Evolutionary conservation across 2,113 vertebrate genomes (phyloP), one percentile per base, ranked within the genome.

Genomic region (Xiphias gladius): DNA sequence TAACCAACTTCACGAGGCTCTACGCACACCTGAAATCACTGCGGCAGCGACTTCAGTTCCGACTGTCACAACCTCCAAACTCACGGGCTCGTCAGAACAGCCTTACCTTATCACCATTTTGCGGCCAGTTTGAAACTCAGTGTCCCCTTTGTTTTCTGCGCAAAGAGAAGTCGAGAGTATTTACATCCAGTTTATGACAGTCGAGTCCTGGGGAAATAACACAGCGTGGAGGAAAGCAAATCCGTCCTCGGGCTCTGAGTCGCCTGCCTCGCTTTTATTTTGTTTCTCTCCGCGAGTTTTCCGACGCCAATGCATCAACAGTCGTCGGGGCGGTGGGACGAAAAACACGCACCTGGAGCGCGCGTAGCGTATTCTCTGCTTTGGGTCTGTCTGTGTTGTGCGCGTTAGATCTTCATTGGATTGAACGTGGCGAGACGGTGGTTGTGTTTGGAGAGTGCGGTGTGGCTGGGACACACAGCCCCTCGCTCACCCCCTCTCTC

Each of bases 41-140:
- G 91, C 91, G 84, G 93, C 90, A 90, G 71, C 78, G 22, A 79
- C 83, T 86, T 79, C 79, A 66, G 11, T 46, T n/a, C 77, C 41
- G 22, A 35, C 83, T 79, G 84, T 79, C 74, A 84, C 68, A 55
- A 41, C 6, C 76, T 73, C 68, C 26, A 69, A 87, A 89, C 71
- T 89, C 85, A 2, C 73, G n/a, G 63, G 24, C 72, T 71, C 80
- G n/a, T 24, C 68, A 20, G 17, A 6, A 73, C 86, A 65, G 0
- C 52, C 94, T 94, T 94, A 95, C 95, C 95, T 94, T 94, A 84
- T 87, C 92, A 93, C 82, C 93, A 94, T 95, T 67, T 80, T 86
- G 84, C 63, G 32, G 79, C 28, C 85, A 86, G 58, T 91, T 83
- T 82, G 62, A 82, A 94, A 91, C 87, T 89, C 88, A 24, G 81